Conservation (phyloP, 1,140 invertebrate genomes). For the Cotesia glomerata region DNA sequence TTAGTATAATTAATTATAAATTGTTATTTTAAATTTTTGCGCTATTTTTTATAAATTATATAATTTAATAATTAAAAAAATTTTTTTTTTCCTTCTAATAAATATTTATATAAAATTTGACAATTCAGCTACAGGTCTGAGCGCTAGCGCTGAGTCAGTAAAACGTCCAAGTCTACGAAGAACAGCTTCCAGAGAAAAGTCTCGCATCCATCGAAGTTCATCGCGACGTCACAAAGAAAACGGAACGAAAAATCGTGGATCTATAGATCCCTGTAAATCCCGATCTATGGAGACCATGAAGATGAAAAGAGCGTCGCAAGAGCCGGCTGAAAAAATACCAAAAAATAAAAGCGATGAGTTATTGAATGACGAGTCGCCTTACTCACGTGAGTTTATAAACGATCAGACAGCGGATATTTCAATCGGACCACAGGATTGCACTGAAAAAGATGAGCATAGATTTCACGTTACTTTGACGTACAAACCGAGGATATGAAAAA, state of each 20-base stretch:
- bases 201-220: slow-evolving; percentile 70
- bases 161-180: slow-evolving; percentile 70
- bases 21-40: background rate
- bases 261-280: slow-evolving; percentile 53
- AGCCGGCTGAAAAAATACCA: slow-evolving; percentile 46
- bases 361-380: slow-evolving; percentile 39
- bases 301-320: slow-evolving; percentile 57
- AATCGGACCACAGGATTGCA: slow-evolving; percentile 62
- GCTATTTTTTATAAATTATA: background rate
- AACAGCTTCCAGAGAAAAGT: slow-evolving; percentile 72
- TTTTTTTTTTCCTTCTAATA: too few relatives aligned
- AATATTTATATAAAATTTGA: too few relatives aligned
- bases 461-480: slow-evolving; percentile 72
- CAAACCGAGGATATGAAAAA: slow-evolving; percentile 68
- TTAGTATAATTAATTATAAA: background rate
- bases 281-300: slow-evolving; percentile 61
- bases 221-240: slow-evolving; percentile 75
- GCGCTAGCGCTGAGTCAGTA: slow-evolving; percentile 73
- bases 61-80: too few relatives aligned
- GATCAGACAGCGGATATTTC: slow-evolving; percentile 45
- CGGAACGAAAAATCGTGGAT: slow-evolving; percentile 61
- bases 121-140: slow-evolving; percentile 63
- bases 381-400: slow-evolving; percentile 35
- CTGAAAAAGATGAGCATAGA: slow-evolving; percentile 68
- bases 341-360: slow-evolving; percentile 49